Evolutionary conservation across 2,113 vertebrate genomes (phyloP).

Genomic region (Actinemys pallida): DNA sequence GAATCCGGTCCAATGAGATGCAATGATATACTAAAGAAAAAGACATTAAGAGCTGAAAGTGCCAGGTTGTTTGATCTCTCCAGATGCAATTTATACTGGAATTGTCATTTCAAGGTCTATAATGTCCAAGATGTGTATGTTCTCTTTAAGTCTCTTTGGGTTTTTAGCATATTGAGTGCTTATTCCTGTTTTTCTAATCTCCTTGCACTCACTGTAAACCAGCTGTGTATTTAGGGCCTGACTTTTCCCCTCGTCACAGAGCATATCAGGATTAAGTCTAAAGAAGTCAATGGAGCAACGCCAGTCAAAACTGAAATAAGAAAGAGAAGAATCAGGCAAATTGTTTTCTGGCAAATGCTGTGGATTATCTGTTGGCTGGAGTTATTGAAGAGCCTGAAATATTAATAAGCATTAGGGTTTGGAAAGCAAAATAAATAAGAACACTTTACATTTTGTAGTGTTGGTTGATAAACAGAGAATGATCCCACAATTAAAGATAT

Average conservation of each 20-base stretch:
- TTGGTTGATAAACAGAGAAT: background rate
- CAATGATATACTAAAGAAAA: background rate
- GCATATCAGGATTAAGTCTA: constrained; percentile 11
- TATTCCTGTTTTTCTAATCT: constrained; percentile 6
- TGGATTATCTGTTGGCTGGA: background rate
- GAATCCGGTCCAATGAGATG: background rate
- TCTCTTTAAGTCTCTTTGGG: constrained; percentile 5
- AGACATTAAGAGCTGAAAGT: background rate
- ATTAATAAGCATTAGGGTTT: background rate
- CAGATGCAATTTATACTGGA: constrained; percentile 1
- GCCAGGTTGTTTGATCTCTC: constrained; percentile 1
- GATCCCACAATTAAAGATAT: background rate
- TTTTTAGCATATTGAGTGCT: background rate
- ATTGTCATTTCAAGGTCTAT: constrained; percentile 17
- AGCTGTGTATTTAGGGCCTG: constrained; percentile 4
- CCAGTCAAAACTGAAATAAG: background rate
- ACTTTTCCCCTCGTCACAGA: background rate
- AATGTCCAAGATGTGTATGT: background rate
- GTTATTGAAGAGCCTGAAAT: background rate
- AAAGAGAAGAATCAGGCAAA: background rate
- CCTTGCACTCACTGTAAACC: constrained; percentile 13
- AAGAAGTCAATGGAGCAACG: constrained; percentile 21
- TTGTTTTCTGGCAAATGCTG: background rate
- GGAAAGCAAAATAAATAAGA: background rate
- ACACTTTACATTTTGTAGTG: background rate